These are phyloP conservation scores for Pantala flavescens DNA, from an alignment of 1,140 invertebrate species.

Conservation along the genomic window DNA sequence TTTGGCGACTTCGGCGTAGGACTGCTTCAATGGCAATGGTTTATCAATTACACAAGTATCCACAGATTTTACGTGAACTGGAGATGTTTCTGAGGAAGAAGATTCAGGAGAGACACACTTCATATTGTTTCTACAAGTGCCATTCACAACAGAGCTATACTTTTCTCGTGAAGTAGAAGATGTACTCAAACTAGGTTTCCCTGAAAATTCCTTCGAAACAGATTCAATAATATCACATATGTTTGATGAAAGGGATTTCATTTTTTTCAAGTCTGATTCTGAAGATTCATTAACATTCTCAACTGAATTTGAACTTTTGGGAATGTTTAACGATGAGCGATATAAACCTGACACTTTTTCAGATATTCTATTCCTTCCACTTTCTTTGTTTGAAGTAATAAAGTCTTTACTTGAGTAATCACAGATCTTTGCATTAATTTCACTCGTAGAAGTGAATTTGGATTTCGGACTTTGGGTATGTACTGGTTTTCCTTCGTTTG, in stretches of 20 bases:
- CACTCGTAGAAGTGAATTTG: not conserved
- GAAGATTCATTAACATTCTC: not conserved
- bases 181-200: not conserved
- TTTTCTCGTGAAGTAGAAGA: not conserved
- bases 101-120: too few relatives aligned
- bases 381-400: too few relatives aligned
- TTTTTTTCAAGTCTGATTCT: not conserved
- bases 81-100: too few relatives aligned
- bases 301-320: too few relatives aligned
- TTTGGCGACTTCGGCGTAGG: constrained; percentile 14
- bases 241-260: not conserved
- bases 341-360: too few relatives aligned
- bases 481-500: not conserved
- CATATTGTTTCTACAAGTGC: not conserved
- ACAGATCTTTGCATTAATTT: too few relatives aligned
- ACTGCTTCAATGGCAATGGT: not conserved
- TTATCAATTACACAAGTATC: too few relatives aligned
- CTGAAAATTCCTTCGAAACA: not conserved
- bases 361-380: too few relatives aligned
- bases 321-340: too few relatives aligned
- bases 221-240: not conserved
- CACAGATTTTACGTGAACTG: too few relatives aligned
- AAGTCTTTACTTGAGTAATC: too few relatives aligned
- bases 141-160: not conserved
- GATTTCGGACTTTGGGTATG: not conserved